A percentile compares a stretch with the other conserved stretches of the same genome.
Conservation (phyloP, 1,140 invertebrate genomes). For the Aphaenogaster rudis region DNA sequence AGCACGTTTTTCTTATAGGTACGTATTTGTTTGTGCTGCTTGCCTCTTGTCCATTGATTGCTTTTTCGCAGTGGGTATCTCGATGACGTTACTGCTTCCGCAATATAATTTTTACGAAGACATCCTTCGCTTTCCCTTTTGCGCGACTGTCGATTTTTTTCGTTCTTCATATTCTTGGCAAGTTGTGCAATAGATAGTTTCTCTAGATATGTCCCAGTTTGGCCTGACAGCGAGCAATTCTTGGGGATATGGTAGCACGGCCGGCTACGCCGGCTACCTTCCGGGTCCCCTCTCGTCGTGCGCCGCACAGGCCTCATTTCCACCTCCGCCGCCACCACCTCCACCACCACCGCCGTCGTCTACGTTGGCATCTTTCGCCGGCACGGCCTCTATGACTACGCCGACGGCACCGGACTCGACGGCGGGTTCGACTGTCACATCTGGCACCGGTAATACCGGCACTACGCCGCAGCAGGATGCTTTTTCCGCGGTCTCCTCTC, state of each 20-base stretch:
- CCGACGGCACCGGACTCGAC: slow-evolving; percentile 90
- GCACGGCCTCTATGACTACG: slow-evolving; percentile 84
- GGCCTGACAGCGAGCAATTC: slow-evolving; percentile 92
- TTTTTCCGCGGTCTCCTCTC: slow-evolving; percentile 83
- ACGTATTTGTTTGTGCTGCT: slow-evolving; percentile 5
- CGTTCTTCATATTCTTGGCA: neutral
- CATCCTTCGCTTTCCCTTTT: too few species aligned
- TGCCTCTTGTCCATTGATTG: slow-evolving; percentile 7
- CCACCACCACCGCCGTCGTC: slow-evolving; percentile 90
- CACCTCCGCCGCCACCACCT: slow-evolving; percentile 86
- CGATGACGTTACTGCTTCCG: neutral
- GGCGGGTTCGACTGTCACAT: slow-evolving; percentile 87
- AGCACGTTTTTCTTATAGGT: slow-evolving; percentile 35
- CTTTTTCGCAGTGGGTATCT: neutral
- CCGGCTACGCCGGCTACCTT: slow-evolving; percentile 93
- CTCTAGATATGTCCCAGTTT: slow-evolving; percentile 92
- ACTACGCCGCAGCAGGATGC: slow-evolving; percentile 83
- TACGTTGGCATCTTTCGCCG: slow-evolving; percentile 86
- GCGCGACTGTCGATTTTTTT: neutral
- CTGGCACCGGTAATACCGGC: slow-evolving; percentile 78
- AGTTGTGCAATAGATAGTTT: slow-evolving; percentile 50
- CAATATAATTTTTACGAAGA: neutral
- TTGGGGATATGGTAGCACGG: slow-evolving; percentile 94
- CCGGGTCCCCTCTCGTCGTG: slow-evolving; percentile 88
- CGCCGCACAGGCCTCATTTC: slow-evolving; percentile 90